These are phyloP conservation scores for Pomacea canaliculata DNA, from an alignment of 2,888 invertebrate genomes.

Conservation along the genomic window DNA sequence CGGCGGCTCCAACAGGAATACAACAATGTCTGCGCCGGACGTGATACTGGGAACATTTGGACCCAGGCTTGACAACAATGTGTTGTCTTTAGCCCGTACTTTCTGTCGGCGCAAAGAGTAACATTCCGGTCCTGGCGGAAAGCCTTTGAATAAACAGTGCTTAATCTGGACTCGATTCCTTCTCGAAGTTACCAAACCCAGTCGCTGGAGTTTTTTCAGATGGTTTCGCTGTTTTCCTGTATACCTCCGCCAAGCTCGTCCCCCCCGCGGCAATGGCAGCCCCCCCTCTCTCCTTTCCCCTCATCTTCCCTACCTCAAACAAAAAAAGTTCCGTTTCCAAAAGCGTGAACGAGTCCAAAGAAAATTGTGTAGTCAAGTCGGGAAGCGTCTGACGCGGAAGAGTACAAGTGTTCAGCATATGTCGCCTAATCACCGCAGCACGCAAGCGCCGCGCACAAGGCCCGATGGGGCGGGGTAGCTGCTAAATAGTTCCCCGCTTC, in stretches of 20 bases:
- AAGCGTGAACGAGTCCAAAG: constrained; percentile 11
- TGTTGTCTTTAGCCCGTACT: constrained; percentile 4
- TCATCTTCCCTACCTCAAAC: too few relatives aligned
- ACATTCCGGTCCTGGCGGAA: constrained; percentile 20
- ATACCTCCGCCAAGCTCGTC: constrained; percentile 15
- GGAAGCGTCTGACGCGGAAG: background rate
- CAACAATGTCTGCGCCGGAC: constrained; percentile 20
- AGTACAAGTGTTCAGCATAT: constrained; percentile 6
- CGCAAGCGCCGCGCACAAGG: background rate
- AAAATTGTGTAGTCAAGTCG: background rate
- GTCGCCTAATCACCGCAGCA: background rate
- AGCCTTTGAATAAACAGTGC: constrained; percentile 15
- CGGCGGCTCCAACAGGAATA: constrained; percentile 12
- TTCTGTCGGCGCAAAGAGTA: constrained; percentile 7
- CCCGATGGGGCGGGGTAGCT: constrained; percentile 9
- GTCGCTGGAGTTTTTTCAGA: constrained; percentile 17
- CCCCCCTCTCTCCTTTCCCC: too few relatives aligned
- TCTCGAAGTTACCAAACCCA: constrained; percentile 16
- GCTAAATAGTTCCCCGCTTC: constrained; percentile 14
- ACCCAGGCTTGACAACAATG: constrained; percentile 13
- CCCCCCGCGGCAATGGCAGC: background rate
- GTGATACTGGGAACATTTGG: constrained; percentile 6
- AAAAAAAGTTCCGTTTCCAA: background rate
- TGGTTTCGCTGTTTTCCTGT: constrained; percentile 22
- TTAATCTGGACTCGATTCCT: constrained; percentile 23